Evolutionary conservation across 2,797 vertebrate species (phyloP), one percentile per base, ranked within the genome.

Genomic region (Sebastes iracundus): DNA sequence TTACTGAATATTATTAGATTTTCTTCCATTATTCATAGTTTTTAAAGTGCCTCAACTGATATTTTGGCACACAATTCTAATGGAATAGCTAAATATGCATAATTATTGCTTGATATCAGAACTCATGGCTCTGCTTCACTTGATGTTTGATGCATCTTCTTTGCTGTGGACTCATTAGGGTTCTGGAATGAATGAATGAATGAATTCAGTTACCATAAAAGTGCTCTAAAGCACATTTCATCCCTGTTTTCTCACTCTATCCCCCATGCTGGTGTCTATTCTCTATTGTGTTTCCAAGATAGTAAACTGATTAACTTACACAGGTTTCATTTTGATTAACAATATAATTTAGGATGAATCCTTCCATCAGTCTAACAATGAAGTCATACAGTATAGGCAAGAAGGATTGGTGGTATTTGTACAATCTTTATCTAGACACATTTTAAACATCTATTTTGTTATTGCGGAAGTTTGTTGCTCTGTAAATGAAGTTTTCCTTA

Each of bases 31-130:
- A 58, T 49, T 81, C 38, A 71, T 63, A 5, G 28, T 33, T 42
- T 67, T 55, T 32, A 55, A 78, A 73, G 13, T 62, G 52, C 0
- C 2, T 0, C 2, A 2, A 52, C 11, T 55, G 52, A 72, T 22
- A 20, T 69, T 74, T 38, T 20, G 32, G 25, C 66, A 30, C 28
- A 30, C 49, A 60, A 65, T 59, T 74, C 3, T 30, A 70, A 25
- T 52, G 1, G 10, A 55, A 64, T 13, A 60, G 42, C 25, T 52
- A 60, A 46, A 69, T 74, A 22, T 75, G 23, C 8, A 25, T 52
- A 56, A 58, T 81, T 83, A 82, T 81, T 84, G 69, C 79, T 82
- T 28, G 11, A 79, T 38, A 22, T 2, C 38, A 75, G 58, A 82
- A 58, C 28, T 30, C 28, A 46, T 32, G 30, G 59, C 25, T 67